phyloP scores from a whole-genome alignment of 2,113 vertebrate species.

The Tyrannus savana region DNA sequence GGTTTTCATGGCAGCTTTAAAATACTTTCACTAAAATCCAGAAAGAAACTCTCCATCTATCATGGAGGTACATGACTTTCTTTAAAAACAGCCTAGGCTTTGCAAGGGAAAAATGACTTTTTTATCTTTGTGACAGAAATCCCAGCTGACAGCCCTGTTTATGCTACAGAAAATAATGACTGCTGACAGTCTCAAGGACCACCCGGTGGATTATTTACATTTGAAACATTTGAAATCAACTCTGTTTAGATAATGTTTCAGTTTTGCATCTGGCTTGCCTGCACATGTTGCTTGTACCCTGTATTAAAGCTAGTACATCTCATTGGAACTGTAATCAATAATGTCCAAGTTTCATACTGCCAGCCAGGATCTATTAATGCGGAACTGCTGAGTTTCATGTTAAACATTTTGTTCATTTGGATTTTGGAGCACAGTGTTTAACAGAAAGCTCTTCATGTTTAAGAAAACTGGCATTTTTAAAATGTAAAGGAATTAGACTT shows the following conservation, averaged over 20 bases:
- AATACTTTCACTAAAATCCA: background rate
- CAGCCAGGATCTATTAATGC: slow-evolving; percentile 17
- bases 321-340: slow-evolving; percentile 45
- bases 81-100: slow-evolving; percentile 30
- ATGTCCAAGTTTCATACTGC: slow-evolving; percentile 13
- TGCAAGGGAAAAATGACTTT: slow-evolving; percentile 20
- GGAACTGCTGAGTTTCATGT: background rate
- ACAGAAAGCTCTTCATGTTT: slow-evolving; percentile 6
- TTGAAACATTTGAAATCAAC: slow-evolving; percentile 64
- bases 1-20: background rate
- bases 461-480: background rate
- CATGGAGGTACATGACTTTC: background rate
- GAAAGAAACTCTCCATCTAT: slow-evolving; percentile 2
- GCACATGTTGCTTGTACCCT: slow-evolving; percentile 35
- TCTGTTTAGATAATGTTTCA: slow-evolving; percentile 71
- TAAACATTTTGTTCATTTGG: slow-evolving; percentile 42
- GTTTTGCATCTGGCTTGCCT: slow-evolving; percentile 61
- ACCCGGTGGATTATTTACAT: slow-evolving; percentile 68
- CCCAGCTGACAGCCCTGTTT: slow-evolving; percentile 70
- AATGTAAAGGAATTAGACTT: background rate
- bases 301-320: slow-evolving; percentile 8
- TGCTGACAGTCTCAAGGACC: slow-evolving; percentile 66
- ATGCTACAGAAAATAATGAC: slow-evolving; percentile 57
- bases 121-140: slow-evolving; percentile 61
- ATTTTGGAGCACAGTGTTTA: slow-evolving; percentile 12